These are phyloP conservation scores for Charanyca ferruginea DNA, from an alignment of 2,888 invertebrate genomes.

Conservation along the genomic window DNA sequence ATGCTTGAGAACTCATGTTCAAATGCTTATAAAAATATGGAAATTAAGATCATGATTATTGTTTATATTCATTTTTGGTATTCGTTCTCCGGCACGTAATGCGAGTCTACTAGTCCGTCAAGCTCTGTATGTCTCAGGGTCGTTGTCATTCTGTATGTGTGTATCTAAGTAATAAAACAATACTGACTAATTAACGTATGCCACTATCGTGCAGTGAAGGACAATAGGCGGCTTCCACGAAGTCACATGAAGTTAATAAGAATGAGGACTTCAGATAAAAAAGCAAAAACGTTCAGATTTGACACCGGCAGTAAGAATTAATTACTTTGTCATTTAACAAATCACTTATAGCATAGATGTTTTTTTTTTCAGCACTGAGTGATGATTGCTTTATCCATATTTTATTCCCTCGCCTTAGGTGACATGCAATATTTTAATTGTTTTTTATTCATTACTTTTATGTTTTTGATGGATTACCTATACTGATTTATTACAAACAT, in stretches of 20 bases:
- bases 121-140: constrained; percentile 44
- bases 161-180: constrained; percentile 44
- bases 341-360: constrained; percentile 66
- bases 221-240: constrained; percentile 88
- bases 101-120: constrained; percentile 28
- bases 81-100: constrained; percentile 25
- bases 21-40: constrained; percentile 24
- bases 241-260: constrained; percentile 93
- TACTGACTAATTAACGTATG: constrained; percentile 61
- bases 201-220: constrained; percentile 84
- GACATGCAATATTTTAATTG: constrained; percentile 48
- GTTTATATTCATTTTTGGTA: constrained; percentile 18
- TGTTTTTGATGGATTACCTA: constrained; percentile 27
- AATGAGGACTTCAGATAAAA: constrained; percentile 91
- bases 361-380: constrained; percentile 79
- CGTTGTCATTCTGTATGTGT: constrained; percentile 42
- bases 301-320: constrained; percentile 92
- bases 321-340: constrained; percentile 61
- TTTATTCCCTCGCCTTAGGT: constrained; percentile 68
- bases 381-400: constrained; percentile 75
- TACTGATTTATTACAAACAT: constrained; percentile 30
- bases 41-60: constrained; percentile 16
- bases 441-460: constrained; percentile 1
- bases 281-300: constrained; percentile 91
- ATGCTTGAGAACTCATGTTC: constrained; percentile 37